Evolutionary conservation across 2,797 vertebrate genomes (phyloP).

Genomic region (Labeo calbasu): DNA sequence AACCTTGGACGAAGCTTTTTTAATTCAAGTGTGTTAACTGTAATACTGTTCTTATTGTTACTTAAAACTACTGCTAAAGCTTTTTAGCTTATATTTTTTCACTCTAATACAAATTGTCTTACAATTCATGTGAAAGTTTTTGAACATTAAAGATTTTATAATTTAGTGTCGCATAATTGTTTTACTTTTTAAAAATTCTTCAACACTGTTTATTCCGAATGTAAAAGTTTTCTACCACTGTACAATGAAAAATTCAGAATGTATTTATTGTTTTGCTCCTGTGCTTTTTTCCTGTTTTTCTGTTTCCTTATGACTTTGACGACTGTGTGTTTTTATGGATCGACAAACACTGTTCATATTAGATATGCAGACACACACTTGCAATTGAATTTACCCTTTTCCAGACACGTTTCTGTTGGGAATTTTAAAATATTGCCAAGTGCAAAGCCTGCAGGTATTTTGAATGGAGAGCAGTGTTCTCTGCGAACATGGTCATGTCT

Average conservation of each 20-base stretch:
- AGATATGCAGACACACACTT: background rate
- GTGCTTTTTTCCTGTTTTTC: background rate
- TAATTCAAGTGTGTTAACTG: background rate
- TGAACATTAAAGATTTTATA: background rate
- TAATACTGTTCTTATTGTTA: background rate
- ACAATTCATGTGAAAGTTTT: background rate
- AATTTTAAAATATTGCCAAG: background rate
- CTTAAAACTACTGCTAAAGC: background rate
- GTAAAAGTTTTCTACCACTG: background rate
- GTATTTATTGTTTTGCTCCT: background rate
- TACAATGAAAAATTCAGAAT: background rate
- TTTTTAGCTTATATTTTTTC: background rate
- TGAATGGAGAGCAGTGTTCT: background rate
- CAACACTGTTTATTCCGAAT: background rate
- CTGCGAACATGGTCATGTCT: background rate
- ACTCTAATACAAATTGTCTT: too few species aligned
- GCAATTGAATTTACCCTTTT: background rate
- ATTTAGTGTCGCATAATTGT: background rate
- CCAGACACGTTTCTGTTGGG: background rate
- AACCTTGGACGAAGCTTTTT: background rate
- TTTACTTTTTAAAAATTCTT: too few species aligned
- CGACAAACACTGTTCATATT: background rate
- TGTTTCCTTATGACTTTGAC: background rate
- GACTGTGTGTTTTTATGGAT: constrained; percentile 7
- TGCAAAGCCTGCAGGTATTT: background rate